These are phyloP conservation scores for Pomacea canaliculata DNA, from an alignment of 2,888 invertebrate species.

Conservation along the genomic window DNA sequence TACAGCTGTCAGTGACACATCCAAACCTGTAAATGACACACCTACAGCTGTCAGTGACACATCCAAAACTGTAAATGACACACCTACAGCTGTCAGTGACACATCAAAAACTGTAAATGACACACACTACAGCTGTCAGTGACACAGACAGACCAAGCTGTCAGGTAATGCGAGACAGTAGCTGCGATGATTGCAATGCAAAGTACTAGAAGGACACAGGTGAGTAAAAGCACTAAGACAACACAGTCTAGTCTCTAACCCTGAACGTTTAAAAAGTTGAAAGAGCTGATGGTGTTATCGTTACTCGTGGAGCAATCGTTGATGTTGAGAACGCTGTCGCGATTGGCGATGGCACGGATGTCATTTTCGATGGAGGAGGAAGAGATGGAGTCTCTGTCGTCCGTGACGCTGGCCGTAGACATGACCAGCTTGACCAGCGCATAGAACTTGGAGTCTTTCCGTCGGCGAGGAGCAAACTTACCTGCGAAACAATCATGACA, in stretches of 20 bases:
- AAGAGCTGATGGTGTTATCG: constrained; percentile 35
- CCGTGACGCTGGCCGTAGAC: constrained; percentile 41
- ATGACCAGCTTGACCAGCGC: constrained; percentile 42
- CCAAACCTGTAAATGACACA: no score
- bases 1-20: no score
- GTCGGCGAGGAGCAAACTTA: constrained; percentile 41
- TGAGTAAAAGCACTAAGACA: no score
- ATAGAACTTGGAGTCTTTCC: constrained; percentile 45
- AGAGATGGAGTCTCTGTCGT: constrained; percentile 37
- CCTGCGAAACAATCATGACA: constrained; percentile 20
- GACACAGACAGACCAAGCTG: no score
- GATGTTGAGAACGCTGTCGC: constrained; percentile 38
- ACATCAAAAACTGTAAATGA: no score
- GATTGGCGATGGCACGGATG: constrained; percentile 34
- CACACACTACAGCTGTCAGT: no score
- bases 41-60: no score
- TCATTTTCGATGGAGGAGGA: constrained; percentile 42
- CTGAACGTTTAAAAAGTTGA: constrained; percentile 19
- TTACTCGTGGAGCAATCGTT: constrained; percentile 33
- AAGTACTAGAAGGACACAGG: no score
- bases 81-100: no score
- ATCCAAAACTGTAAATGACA: no score
- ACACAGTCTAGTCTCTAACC: background rate
- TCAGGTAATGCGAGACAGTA: no score
- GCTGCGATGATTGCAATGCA: no score